Conservation (phyloP, 1,140 invertebrate genomes). For the Pachyrhynchus sulphureomaculatus region DNA sequence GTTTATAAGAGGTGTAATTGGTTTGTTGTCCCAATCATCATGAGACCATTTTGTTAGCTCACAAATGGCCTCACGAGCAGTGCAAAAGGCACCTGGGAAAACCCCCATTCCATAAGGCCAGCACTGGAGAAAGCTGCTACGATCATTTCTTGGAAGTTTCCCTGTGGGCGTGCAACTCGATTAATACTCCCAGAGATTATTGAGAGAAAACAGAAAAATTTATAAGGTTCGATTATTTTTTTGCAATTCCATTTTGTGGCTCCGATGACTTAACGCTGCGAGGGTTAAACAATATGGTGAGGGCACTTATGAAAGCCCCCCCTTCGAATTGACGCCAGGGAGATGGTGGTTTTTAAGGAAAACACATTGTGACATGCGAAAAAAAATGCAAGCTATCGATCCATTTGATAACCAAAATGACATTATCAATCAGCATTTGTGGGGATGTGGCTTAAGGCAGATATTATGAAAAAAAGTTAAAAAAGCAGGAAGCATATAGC, state of each 20-base stretch:
- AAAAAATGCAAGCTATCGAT: too few species aligned
- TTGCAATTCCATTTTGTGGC: slow-evolving; percentile 23
- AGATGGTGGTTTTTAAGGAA: not conserved
- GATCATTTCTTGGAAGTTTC: not conserved
- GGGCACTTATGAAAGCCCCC: not conserved
- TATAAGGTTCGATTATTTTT: slow-evolving; percentile 17
- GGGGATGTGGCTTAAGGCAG: slow-evolving; percentile 13
- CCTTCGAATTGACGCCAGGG: not conserved
- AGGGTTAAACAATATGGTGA: not conserved
- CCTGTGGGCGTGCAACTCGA: not conserved
- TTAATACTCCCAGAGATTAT: not conserved
- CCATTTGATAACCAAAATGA: too few species aligned
- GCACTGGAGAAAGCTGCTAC: not conserved
- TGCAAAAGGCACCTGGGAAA: too few species aligned
- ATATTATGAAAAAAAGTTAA: slow-evolving; percentile 17
- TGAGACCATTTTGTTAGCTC: not conserved
- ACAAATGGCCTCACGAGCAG: not conserved
- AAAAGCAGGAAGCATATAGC: slow-evolving; percentile 10
- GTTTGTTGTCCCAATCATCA: not conserved
- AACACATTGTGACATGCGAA: not conserved
- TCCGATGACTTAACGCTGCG: slow-evolving; percentile 20
- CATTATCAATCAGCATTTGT: too few species aligned
- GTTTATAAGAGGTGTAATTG: not conserved
- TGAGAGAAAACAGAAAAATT: slow-evolving; percentile 26
- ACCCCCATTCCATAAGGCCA: too few species aligned